Base-by-base conservation (phyloP, 2,797 vertebrate species). In the Phylloscopus collybita region DNA sequence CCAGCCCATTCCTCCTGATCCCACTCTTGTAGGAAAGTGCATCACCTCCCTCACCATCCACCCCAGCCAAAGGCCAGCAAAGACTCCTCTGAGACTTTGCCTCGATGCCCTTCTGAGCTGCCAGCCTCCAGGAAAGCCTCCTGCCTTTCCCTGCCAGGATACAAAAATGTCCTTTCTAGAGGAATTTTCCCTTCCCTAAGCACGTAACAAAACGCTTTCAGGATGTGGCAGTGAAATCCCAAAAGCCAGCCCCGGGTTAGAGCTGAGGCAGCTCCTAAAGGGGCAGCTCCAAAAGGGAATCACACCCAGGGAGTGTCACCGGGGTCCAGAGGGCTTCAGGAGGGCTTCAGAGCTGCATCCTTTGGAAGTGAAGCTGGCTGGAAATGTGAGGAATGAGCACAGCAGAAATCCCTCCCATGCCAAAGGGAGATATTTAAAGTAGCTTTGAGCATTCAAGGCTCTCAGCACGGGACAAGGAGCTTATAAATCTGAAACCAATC, bases 121-220 rank as follows among this genome's bases (percentile, higher is more conserved):
- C 53, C 69, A 70, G n/a, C 21, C 49, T 70, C 34, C 34, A 34
- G 34, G 34, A 34, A 34, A 34, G 34, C 34, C 34, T 34, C 34
- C 34, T 0, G 0, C 19, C 38, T 66, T 94, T 80, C 72, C 47
- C 51, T 72, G 54, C 67, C 75, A 90, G 80, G 80, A 76, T 79
- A 67, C 3, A n/a, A 69, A 76, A 86, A 50, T 44, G 26, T 62
- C 56, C 61, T 61, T 73, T 83, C 57, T 80, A 69, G 61, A 80
- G 30, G 17, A 14, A 13, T 70, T 90, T 69, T 51, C 75, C 38
- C 51, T 80, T 81, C 78, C 47, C 10, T 34, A 42, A 75, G 36
- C 0, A 3, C 3, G 2, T 32, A 86, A 42, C 0, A 14, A 81
- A 88, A 74, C 0, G 0, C 61, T 42, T 67, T 45, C 9, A 72